Evolutionary conservation across 2,797 vertebrate species (phyloP), one percentile per base, ranked within the genome.

Genomic region (Falco columbarius): DNA sequence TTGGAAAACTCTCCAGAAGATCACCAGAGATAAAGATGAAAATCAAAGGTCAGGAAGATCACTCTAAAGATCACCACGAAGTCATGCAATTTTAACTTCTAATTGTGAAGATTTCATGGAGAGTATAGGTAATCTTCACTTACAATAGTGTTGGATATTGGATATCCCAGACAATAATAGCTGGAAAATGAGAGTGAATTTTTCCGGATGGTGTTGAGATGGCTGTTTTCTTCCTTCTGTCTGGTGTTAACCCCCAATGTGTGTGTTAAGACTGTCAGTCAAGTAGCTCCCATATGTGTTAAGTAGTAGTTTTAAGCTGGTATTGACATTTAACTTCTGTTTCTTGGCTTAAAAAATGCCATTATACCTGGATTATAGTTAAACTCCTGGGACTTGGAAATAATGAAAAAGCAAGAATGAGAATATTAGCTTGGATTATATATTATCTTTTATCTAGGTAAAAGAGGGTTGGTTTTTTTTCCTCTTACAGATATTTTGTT

Each of bases 291-390:
- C 70, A 24, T 67, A 59, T 62, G 70, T 65, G 51, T 83, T 94
- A 92, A 93, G 86, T 95, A 90, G 91, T 93, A 92, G 86, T 86
- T 93, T 70, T 91, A 93, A 95, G 55, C 56, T 61, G 68, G 18
- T 77, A 49, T 71, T 87, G 87, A 93, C 83, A 95, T 96, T 93
- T 96, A 95, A 74, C 75, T 95, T 75, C 52, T 70, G 29, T 58
- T 87, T 67, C 84, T 86, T 54, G 72, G 34, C 55, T 75, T 95
- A 47, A 94, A 96, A 93, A 94, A 79, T 81, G 67, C 42, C 58
- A 75, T 96, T 96, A 81, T 94, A 52, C 19, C 54, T 80, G 95
- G 89, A 96, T 95, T 96, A 86, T 26, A 67, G 75, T 86, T 92
- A 38, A 18, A 65, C 62, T 88, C 42, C 42, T 81, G 55, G 49